Conservation (phyloP, 2,113 vertebrate species). For the Speoplatyrhinus poulsoni region DNA sequence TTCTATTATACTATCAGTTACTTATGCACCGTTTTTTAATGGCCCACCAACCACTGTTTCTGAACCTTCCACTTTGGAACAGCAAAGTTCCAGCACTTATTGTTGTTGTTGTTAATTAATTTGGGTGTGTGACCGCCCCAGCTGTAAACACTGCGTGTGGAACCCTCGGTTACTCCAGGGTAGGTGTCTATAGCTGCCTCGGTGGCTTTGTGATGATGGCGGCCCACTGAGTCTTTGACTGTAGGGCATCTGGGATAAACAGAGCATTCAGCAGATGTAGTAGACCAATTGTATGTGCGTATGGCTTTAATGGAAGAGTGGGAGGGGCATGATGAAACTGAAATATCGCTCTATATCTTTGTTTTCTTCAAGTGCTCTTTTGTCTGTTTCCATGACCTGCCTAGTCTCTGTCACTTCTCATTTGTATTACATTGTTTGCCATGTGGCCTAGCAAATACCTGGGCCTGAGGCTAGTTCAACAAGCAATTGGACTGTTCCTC, state of each 20-base stretch:
- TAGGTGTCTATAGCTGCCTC: not conserved
- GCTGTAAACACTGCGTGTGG: not conserved
- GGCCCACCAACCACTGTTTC: not conserved
- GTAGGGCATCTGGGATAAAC: not conserved
- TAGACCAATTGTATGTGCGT: not conserved
- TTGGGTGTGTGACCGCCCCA: not conserved
- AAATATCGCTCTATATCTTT: not conserved
- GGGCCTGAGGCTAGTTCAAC: not conserved
- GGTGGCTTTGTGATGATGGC: not conserved
- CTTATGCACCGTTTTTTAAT: not conserved
- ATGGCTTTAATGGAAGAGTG: not conserved
- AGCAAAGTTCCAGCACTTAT: not conserved
- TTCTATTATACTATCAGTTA: not conserved
- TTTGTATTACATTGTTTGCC: not conserved
- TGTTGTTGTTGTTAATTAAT: not conserved
- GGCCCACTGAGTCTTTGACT: not conserved
- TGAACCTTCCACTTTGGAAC: not conserved
- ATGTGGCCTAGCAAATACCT: not conserved
- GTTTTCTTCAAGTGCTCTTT: not conserved
- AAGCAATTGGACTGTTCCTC: not conserved
- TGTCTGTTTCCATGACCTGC: not conserved
- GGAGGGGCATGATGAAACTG: not conserved
- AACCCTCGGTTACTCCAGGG: not conserved
- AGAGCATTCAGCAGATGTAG: not conserved
- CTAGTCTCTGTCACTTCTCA: not conserved